Base-by-base conservation (phyloP, 2,113 vertebrate genomes). In the Poeciliopsis prolifica region DNA sequence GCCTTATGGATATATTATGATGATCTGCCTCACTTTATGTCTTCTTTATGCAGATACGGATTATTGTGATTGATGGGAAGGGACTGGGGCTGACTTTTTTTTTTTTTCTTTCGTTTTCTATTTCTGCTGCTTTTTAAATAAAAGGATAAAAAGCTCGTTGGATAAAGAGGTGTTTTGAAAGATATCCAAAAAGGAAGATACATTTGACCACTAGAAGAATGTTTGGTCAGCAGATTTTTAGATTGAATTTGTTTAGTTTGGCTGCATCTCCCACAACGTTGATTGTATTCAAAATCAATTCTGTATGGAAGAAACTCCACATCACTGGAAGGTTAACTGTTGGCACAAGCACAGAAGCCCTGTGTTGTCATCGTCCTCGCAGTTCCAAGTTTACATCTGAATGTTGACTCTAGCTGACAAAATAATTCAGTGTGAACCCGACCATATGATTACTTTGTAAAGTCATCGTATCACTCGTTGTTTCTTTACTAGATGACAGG, bases 211-310 rank as follows among this genome's bases (percentile, higher is more conserved):
- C 37, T 61, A 64, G 61, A 60, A 51, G 61, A 75, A 62, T 71
- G 80, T 83, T 33, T 62, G 35, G 70, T 85, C 83, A 87, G 86
- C 79, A 85, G n/a, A 83, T 86, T 77, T 75, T 72, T 4, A 28
- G 15, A 60, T 54, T 74, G 22, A 65, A 72, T 54, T 40, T 19
- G 4, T 5, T 72, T 78, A 29, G 26, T 77, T 61, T 65, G 61
- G 65, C 51, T 75, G 65, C 0, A 9, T 61, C 58, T 70, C 61
- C 65, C 66, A 58, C 48, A 61, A 65, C 24, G 72, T 64, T 75
- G 70, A 81, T 69, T 81, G 58, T 60, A 77, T 82, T 86, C 84
- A 51, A 79, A 19, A 78, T 75, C 40, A 51, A 61, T 48, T 65
- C 66, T 67, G 63, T 75, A 35, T 29, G 24, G 58, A 26, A 24